Conservation (phyloP, 2,113 vertebrate genomes). For the Pelusios castaneus region DNA sequence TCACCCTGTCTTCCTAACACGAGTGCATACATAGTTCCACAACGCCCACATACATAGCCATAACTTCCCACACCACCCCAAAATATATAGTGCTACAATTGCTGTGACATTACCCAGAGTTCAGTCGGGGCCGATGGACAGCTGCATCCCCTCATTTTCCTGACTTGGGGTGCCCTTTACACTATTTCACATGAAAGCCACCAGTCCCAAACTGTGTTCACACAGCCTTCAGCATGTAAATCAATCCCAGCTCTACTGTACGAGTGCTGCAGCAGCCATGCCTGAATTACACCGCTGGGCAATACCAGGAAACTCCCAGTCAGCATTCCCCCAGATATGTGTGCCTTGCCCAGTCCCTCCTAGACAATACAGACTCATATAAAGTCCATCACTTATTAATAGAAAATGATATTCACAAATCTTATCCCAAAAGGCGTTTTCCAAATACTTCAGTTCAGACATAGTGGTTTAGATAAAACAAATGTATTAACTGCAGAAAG, state of each 20-base stretch:
- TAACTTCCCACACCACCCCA: too few relatives aligned
- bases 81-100: too few relatives aligned
- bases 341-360: not conserved
- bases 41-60: too few relatives aligned
- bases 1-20: too few relatives aligned
- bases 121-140: not conserved
- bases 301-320: not conserved
- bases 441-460: not conserved
- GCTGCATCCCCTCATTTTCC: not conserved
- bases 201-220: not conserved
- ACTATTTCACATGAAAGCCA: not conserved
- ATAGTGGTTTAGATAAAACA: not conserved
- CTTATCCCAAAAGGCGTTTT: not conserved
- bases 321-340: not conserved
- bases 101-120: not conserved
- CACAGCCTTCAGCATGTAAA: not conserved
- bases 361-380: not conserved
- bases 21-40: too few relatives aligned
- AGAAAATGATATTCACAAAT: not conserved
- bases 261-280: not conserved
- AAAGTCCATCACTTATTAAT: not conserved
- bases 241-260: not conserved
- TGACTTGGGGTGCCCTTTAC: not conserved
- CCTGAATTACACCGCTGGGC: not conserved
- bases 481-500: not conserved